Evolutionary conservation across 2,888 invertebrate genomes (phyloP), one percentile per base, ranked within the genome.

Genomic region (Catocala fraxini): DNA sequence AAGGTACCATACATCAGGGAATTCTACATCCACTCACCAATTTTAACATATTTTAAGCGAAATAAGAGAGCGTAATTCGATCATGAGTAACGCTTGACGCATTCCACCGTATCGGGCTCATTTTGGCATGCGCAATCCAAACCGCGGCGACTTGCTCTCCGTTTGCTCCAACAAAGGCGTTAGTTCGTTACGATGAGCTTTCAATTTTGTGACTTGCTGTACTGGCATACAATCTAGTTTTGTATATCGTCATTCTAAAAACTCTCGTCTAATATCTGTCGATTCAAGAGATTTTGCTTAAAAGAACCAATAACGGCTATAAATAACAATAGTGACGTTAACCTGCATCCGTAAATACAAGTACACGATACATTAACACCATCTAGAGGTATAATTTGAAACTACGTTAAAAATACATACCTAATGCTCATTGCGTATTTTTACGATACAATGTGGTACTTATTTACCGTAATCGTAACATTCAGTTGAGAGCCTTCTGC

Each of bases 1-100:
- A 51, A 67, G 65, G 71, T 61, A 60, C 66, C 70, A 68, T 51
- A 64, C 65, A 49, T 70, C 48, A 73, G 75, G 77, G 84, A 77
- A 69, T 73, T 81, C 85, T 87, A 89, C 82, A 82, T 83, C 72
- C 73, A 90, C 90, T 89, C 82, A 89, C 89, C 88, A 80, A 75
- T 77, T 70, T 76, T 65, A 61, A 75, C 77, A 71, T 65, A 69
- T 54, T 49, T 5, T 63, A 70, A 73, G 77, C 63, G 56, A 77
- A 77, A 75, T 76, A 69, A 79, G 73, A 70, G 71, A 77, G 72
- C 76, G 75, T 79, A 79, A 82, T 84, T 85, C 77, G 78, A 82
- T 86, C 81, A 84, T 83, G 77, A 62, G 77, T 68, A 75, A 78
- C 71, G 80, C 81, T 84, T 87, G 90, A 83, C 90, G 90, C 90